These are phyloP conservation scores for Nannobrachium achirus DNA, from an alignment of 2,113 vertebrate species.

Conservation along the genomic window DNA sequence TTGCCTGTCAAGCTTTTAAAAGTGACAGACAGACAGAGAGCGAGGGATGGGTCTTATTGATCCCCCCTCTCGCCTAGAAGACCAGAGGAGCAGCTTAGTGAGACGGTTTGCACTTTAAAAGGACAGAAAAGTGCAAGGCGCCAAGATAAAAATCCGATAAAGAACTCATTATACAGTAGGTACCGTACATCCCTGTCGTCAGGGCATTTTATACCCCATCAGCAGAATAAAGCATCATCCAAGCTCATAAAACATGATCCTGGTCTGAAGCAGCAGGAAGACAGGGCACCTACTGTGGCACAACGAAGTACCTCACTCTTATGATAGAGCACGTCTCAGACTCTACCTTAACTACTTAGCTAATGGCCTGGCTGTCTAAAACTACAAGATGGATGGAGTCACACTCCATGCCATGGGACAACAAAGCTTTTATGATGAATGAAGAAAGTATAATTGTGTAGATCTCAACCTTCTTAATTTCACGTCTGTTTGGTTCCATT, in stretches of 20 bases:
- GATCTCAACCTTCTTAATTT: no score
- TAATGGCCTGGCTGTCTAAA: no score
- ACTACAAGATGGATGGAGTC: no score
- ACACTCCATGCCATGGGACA: no score
- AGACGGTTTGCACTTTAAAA: conserved; percentile 66
- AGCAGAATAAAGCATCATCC: conserved; percentile 61
- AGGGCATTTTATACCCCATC: conserved; percentile 67
- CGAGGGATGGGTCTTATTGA: conserved; percentile 51
- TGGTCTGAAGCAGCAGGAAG: conserved; percentile 38
- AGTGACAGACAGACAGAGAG: conserved; percentile 33
- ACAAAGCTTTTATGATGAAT: no score
- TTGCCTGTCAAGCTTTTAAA: conserved; percentile 1
- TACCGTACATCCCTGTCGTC: conserved; percentile 49
- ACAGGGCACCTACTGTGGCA: conserved; percentile 10
- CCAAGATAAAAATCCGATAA: conserved; percentile 67
- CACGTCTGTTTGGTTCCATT: no score
- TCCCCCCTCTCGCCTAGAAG: conserved; percentile 20
- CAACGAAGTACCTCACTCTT: no score
- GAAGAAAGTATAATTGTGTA: no score
- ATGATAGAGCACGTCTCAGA: no score
- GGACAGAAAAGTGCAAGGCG: conserved; percentile 64
- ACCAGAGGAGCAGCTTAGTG: conserved; percentile 26
- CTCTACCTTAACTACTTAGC: no score
- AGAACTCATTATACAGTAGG: conserved; percentile 66
- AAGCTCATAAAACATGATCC: conserved; percentile 60